A percentile compares a stretch with the other conserved stretches of the same genome.
Evolutionary conservation across 2,888 invertebrate species (phyloP).

Genomic region (Galerucella nymphaeae): DNA sequence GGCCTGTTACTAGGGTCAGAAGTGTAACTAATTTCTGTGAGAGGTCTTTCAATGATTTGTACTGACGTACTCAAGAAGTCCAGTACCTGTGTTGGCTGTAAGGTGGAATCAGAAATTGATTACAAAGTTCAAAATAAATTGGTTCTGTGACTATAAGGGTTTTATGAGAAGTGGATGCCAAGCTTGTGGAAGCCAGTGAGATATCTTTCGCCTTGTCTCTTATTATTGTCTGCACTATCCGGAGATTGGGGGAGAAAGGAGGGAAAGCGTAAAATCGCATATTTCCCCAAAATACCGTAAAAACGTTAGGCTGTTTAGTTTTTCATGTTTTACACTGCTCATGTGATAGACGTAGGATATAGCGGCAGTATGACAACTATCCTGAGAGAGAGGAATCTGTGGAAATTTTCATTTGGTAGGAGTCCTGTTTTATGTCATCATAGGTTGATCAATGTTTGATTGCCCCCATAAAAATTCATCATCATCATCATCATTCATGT

Average conservation of each 20-base stretch:
- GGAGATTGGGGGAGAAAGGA: no score
- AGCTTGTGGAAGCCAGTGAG: slow-evolving; percentile 41
- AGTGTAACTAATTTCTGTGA: not conserved
- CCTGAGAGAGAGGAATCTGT: no score
- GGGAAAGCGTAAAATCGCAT: no score
- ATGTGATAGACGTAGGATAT: slow-evolving; percentile 41
- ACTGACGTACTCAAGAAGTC: slow-evolving; percentile 27
- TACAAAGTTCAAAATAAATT: slow-evolving; percentile 35
- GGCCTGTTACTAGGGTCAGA: no score
- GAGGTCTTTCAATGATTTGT: not conserved
- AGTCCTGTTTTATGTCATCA: no score
- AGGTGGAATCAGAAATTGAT: slow-evolving; percentile 36
- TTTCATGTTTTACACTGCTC: slow-evolving; percentile 34
- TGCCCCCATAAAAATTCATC: no score
- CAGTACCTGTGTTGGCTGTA: slow-evolving; percentile 31
- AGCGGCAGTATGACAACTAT: slow-evolving; percentile 13
- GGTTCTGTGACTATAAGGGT: slow-evolving; percentile 22
- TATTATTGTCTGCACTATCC: no score
- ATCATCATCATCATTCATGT: no score
- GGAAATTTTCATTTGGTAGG: no score
- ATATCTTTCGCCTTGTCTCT: slow-evolving; percentile 37
- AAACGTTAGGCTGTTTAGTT: slow-evolving; percentile 17
- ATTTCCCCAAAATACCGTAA: no score
- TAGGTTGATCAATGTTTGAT: no score
- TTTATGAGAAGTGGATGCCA: slow-evolving; percentile 43